phyloP scores from a whole-genome alignment of 1,140 invertebrate species.

The Trypoxylus dichotomus region DNA sequence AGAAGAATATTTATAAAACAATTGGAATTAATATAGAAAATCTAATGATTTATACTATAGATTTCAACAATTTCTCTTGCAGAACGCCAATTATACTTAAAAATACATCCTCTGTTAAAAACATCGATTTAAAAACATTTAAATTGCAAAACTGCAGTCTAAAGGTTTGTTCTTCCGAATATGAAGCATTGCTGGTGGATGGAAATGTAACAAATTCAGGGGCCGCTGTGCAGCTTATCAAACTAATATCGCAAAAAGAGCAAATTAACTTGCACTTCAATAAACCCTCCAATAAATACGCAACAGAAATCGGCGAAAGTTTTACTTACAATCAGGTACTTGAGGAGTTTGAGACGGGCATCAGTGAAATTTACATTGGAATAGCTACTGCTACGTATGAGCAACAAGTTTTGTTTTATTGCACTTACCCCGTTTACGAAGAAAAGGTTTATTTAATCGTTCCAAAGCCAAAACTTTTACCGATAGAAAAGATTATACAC shows the following conservation, averaged over 20 bases:
- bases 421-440: background rate
- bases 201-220: background rate
- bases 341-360: background rate
- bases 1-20: background rate
- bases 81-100: background rate
- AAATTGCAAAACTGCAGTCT: background rate
- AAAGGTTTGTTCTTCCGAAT: background rate
- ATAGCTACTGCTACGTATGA: background rate
- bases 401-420: constrained; percentile 3
- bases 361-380: constrained; percentile 7
- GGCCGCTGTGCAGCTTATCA: background rate
- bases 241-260: background rate
- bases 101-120: background rate
- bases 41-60: background rate
- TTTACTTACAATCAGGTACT: background rate
- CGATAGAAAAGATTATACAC: background rate
- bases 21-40: background rate
- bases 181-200: background rate
- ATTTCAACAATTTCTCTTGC: background rate
- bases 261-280: background rate
- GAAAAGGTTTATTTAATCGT: background rate
- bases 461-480: background rate
- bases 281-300: background rate
- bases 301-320: background rate
- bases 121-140: background rate